Evolutionary conservation across 2,113 vertebrate genomes (phyloP).

Genomic region (Vulpes vulpes): DNA sequence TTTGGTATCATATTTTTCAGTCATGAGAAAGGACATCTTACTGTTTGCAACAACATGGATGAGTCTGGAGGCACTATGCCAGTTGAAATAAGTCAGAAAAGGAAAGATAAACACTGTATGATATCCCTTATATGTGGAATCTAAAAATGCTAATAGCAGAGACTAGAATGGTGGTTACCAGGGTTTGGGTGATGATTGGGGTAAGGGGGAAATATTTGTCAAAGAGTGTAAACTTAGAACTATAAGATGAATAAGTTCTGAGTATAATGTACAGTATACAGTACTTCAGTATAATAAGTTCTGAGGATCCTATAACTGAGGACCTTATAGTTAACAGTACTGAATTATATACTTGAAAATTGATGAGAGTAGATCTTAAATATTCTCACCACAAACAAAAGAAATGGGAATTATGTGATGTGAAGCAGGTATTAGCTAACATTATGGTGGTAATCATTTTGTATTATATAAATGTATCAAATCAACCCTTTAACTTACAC

Average conservation of each 20-base stretch:
- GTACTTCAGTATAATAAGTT: neutral
- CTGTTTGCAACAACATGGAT: neutral
- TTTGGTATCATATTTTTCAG: neutral
- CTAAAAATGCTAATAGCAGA: neutral
- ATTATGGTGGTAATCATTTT: neutral
- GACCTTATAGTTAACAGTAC: neutral
- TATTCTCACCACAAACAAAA: neutral
- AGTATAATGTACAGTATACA: neutral
- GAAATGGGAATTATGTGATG: neutral
- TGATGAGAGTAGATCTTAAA: neutral
- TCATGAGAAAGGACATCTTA: neutral
- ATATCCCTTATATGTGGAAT: neutral
- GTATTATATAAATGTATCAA: neutral
- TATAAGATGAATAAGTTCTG: neutral
- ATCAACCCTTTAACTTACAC: neutral
- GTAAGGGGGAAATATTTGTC: neutral
- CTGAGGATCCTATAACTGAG: neutral
- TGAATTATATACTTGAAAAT: neutral
- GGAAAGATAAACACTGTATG: neutral
- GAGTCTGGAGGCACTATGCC: neutral
- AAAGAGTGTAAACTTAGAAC: neutral
- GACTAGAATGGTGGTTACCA: neutral
- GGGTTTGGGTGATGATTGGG: neutral
- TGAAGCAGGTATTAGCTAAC: neutral
- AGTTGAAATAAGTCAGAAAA: neutral